These are phyloP conservation scores for Melolontha melolontha DNA, from an alignment of 2,888 invertebrate species.

Conservation along the genomic window DNA sequence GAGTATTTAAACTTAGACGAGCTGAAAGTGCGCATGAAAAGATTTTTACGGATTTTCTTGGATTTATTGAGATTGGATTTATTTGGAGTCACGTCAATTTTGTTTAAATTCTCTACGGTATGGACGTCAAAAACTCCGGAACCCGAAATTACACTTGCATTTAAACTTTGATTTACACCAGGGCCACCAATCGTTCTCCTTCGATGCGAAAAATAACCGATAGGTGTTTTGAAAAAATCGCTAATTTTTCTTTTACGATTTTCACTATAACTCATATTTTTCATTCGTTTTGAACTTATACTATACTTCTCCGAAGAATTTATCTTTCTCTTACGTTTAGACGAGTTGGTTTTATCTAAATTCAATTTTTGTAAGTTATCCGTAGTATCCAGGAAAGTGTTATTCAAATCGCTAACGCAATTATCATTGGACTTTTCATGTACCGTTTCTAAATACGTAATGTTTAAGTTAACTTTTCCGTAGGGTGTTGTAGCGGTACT, in stretches of 20 bases:
- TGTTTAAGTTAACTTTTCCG: constrained; percentile 28
- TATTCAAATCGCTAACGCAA: constrained; percentile 43
- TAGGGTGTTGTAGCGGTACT: constrained; percentile 33
- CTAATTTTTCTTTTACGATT: constrained; percentile 58
- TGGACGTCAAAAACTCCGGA: constrained; percentile 62
- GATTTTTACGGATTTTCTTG: constrained; percentile 59
- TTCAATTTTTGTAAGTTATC: constrained; percentile 46
- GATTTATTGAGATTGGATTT: constrained; percentile 23
- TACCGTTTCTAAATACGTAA: constrained; percentile 54
- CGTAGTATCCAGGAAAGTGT: constrained; percentile 45
- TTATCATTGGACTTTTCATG: constrained; percentile 58
- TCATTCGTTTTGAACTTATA: constrained; percentile 46
- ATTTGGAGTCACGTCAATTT: constrained; percentile 47
- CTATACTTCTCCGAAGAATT: constrained; percentile 53
- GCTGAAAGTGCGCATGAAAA: constrained; percentile 62
- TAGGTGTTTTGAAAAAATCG: constrained; percentile 61
- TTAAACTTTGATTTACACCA: constrained; percentile 55
- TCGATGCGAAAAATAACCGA: constrained; percentile 62
- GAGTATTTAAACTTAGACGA: constrained; percentile 58
- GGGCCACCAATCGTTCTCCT: constrained; percentile 61
- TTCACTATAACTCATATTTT: constrained; percentile 61
- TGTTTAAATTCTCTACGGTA: constrained; percentile 57
- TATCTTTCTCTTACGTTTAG: constrained; percentile 55
- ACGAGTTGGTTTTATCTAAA: constrained; percentile 48
- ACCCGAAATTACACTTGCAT: constrained; percentile 60